These are phyloP conservation scores for Gorsachius magnificus DNA, from an alignment of 2,797 vertebrate genomes.

Conservation along the genomic window DNA sequence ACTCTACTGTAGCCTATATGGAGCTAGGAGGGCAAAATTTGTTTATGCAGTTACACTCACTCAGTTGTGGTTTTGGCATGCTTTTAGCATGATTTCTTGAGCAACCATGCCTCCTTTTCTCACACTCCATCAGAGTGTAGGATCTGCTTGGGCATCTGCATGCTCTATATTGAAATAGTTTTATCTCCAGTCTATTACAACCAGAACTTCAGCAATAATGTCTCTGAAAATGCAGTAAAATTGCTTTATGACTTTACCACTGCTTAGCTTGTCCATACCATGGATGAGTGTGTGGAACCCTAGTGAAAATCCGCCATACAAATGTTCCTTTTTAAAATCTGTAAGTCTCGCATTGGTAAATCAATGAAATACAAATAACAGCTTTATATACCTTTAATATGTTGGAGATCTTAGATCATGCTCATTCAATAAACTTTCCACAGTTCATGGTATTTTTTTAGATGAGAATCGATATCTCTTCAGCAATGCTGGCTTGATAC, in stretches of 20 bases:
- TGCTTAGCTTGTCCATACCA: not conserved
- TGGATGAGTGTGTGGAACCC: not conserved
- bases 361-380: not conserved
- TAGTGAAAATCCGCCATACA: not conserved
- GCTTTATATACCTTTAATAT: not conserved
- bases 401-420: not conserved
- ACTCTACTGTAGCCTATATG: not conserved
- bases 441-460: not conserved
- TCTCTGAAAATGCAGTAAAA: not conserved
- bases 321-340: not conserved
- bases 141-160: rapidly evolving
- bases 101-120: not conserved
- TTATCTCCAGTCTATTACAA: not conserved
- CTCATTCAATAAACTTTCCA: not conserved
- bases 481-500: not conserved
- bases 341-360: not conserved
- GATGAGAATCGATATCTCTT: not conserved
- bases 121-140: not conserved
- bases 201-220: rapidly evolving
- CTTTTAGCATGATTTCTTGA: not conserved
- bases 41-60: rapidly evolving
- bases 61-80: not conserved
- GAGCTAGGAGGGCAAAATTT: not conserved
- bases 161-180: not conserved
- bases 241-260: not conserved